Evolutionary conservation across 2,888 invertebrate species (phyloP), one percentile per base, ranked within the genome.

Genomic region (Heteromurus nitidus): DNA sequence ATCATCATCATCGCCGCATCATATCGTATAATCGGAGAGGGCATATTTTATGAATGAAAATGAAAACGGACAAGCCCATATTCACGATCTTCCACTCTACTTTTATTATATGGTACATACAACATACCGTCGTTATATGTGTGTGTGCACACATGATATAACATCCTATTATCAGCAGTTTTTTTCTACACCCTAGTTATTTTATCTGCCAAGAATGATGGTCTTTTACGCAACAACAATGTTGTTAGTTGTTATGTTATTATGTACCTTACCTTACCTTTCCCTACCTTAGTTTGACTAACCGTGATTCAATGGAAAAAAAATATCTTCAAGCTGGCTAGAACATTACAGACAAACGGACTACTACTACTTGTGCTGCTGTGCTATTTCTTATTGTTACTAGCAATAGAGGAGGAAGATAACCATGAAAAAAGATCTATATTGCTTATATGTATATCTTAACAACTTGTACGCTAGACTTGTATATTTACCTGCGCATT

Each of bases 1-100:
- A 55, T 70, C 64, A 58, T 72, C 60, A 55, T 55, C 64, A 18
- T 60, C 53, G n/a, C n/a, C n/a, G n/a, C n/a, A n/a, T n/a, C n/a
- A n/a, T n/a, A n/a, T 20, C 16, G 26, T 28, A 26, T 74, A 30
- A 30, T 65, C 73, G 16, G 30, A 36, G 13, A 64, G 36, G 67
- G 47, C 73, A 67, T 80, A 73, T 80, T 80, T 74, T 82, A 83
- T 85, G 83, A 85, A 85, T 85, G 83, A 85, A 84, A 84, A 82
- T 81, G 82, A 84, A 80, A 84, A 75, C 75, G 79, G 80, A 72
- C 83, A 83, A 84, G 84, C 82, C 84, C 82, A 82, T 73, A 80
- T 83, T 80, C 82, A 82, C 73, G 82, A 77, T 82, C 75, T 77
- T 72, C 50, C 62, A 67, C 67, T 36, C 60, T 53, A 67, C 72